Evolutionary conservation across 2,797 vertebrate genomes (phyloP), one percentile per base, ranked within the genome.

Genomic region (Ciconia nigra): DNA sequence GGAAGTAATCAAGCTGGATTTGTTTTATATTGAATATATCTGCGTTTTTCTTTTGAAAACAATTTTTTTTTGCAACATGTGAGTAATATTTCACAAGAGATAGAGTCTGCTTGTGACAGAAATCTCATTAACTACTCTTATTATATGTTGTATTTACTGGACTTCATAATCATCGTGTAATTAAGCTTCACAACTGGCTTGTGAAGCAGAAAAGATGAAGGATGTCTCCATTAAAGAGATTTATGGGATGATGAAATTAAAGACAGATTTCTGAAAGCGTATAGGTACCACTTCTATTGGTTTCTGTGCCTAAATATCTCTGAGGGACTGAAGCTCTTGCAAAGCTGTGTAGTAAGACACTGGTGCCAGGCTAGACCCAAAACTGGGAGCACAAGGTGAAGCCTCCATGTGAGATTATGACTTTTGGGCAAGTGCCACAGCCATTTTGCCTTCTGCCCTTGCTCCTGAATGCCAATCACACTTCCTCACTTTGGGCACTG

Each of bases 131-230:
- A 59, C 72, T 83, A 41, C 54, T 94, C 91, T 95, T 95, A 95
- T 90, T 96, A 88, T 69, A 62, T 44, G 35, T 94, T 93, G 52
- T 94, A 91, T 96, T 97, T 94, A 86, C 94, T 91, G 84, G 84
- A 92, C 91, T 96, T 94, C 78, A 90, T 81, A 96, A 92, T 96
- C 67, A 72, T 95, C 24, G 1, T 89, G 76, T 86, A 95, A 96
- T 93, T 96, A 95, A 95, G 76, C 65, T 81, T 91, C 82, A 78
- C 79, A 95, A 96, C 79, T 88, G 69, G 72, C 79, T 91, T 95
- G 69, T 91, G 96, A 95, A 96, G 91, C 69, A 96, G 76, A 83
- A 93, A 95, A 95, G 41, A 93, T 91, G 89, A 96, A 97, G 94
- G 91, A 96, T 94, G 69, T 88, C 89, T 90, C 79, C 57, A 78